A percentile compares a stretch with the other conserved stretches of the same genome.
Evolutionary conservation across 2,113 vertebrate species (phyloP).

Genomic region (Notothenia rossii): DNA sequence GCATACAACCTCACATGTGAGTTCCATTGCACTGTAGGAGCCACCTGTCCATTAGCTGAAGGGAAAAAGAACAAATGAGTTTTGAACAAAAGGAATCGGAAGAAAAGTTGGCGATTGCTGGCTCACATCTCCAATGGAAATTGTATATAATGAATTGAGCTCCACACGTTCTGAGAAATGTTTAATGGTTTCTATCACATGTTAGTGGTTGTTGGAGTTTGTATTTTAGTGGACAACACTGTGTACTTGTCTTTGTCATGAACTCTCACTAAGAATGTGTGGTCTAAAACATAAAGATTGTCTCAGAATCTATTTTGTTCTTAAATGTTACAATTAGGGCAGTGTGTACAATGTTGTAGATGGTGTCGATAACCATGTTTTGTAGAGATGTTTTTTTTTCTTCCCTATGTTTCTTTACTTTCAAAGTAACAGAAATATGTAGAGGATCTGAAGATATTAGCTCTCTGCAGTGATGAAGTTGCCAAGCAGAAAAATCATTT

Average conservation of each 20-base stretch:
- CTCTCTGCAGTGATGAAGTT: constrained; percentile 55
- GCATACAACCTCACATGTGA: constrained; percentile 52
- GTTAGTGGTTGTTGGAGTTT: constrained; percentile 77
- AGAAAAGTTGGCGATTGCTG: constrained; percentile 58
- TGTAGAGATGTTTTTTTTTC: constrained; percentile 42
- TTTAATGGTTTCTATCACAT: constrained; percentile 71
- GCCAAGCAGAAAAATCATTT: constrained; percentile 73
- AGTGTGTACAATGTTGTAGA: constrained; percentile 64
- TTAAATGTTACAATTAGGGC: constrained; percentile 64
- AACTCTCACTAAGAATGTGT: constrained; percentile 76
- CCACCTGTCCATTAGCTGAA: constrained; percentile 52
- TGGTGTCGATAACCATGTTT: constrained; percentile 67
- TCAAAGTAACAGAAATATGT: constrained; percentile 61
- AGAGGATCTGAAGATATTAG: constrained; percentile 64
- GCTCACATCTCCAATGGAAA: constrained; percentile 71
- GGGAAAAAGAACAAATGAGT: constrained; percentile 57
- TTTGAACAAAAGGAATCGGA: constrained; percentile 65
- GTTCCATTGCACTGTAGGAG: constrained; percentile 70
- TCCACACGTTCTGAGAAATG: constrained; percentile 54
- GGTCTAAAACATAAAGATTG: constrained; percentile 68
- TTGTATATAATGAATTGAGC: constrained; percentile 76
- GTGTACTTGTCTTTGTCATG: constrained; percentile 76
- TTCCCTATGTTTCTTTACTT: constrained; percentile 29
- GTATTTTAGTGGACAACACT: constrained; percentile 80
- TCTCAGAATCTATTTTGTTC: constrained; percentile 67